These are phyloP conservation scores for Cataglyphis cursor DNA, from an alignment of 2,888 invertebrate species.

Conservation along the genomic window DNA sequence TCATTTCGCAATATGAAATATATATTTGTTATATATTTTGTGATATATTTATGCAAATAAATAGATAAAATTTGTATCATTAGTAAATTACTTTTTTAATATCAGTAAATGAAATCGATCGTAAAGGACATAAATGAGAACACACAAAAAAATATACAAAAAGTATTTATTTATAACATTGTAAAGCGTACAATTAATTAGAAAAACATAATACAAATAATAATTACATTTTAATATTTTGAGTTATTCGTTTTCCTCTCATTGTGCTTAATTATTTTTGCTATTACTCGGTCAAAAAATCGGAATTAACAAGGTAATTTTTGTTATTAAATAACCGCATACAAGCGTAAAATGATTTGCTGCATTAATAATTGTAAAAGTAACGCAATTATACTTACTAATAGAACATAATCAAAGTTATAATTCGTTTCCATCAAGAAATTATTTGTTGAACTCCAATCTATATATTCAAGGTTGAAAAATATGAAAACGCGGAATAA, in stretches of 20 bases:
- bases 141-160: background rate
- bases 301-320: slow-evolving; percentile 40
- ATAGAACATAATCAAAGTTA: slow-evolving; percentile 32
- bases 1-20: slow-evolving; percentile 17
- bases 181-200: slow-evolving; percentile 17
- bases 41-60: slow-evolving; percentile 26
- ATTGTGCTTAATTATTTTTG: slow-evolving; percentile 25
- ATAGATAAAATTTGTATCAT: slow-evolving; percentile 24
- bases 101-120: slow-evolving; percentile 27
- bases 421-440: background rate
- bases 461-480: background rate
- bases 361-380: slow-evolving; percentile 30
- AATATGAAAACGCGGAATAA: slow-evolving; percentile 3
- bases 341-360: slow-evolving; percentile 38
- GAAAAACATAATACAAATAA: slow-evolving; percentile 29
- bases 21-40: background rate
- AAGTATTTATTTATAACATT: slow-evolving; percentile 6
- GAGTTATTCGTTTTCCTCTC: background rate
- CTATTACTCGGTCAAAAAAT: slow-evolving; percentile 33
- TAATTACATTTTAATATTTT: slow-evolving; percentile 18
- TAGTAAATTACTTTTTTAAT: slow-evolving; percentile 32
- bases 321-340: slow-evolving; percentile 44
- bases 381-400: slow-evolving; percentile 30
- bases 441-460: slow-evolving; percentile 16
- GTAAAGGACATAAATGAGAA: slow-evolving; percentile 2